These are phyloP conservation scores for Holacanthus passer DNA, from an alignment of 2,113 vertebrate genomes.

Conservation along the genomic window DNA sequence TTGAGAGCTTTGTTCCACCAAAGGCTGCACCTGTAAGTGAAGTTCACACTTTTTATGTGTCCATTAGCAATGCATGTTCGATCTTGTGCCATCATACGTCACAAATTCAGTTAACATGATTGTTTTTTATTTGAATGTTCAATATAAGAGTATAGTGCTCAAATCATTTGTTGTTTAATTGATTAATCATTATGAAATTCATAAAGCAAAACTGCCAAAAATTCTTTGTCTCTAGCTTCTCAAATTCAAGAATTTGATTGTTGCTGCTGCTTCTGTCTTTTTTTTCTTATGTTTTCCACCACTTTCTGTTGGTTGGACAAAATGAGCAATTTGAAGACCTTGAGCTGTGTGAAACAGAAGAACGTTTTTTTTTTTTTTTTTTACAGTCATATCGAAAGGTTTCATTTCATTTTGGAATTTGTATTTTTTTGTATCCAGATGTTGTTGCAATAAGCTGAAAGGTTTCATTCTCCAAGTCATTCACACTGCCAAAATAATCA, in stretches of 20 bases:
- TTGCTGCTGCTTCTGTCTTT: neutral
- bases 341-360: neutral
- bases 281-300: neutral
- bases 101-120: neutral
- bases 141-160: neutral
- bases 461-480: neutral
- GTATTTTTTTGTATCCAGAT: neutral
- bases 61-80: neutral
- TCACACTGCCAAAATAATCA: neutral
- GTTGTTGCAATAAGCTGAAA: neutral
- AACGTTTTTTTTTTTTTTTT: neutral
- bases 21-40: slow-evolving; percentile 90
- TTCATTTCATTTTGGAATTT: neutral
- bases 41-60: neutral
- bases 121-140: too few species aligned
- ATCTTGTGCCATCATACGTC: neutral
- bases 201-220: neutral
- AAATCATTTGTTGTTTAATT: neutral
- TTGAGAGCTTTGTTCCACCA: slow-evolving; percentile 93
- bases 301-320: neutral
- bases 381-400: too few species aligned
- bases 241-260: neutral
- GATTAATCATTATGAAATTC: neutral
- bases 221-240: neutral
- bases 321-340: too few species aligned